A percentile compares a stretch with the other conserved stretches of the same genome.
phyloP scores from a whole-genome alignment of 2,888 invertebrate genomes.

The Scaptomyza caliginosa region DNA sequence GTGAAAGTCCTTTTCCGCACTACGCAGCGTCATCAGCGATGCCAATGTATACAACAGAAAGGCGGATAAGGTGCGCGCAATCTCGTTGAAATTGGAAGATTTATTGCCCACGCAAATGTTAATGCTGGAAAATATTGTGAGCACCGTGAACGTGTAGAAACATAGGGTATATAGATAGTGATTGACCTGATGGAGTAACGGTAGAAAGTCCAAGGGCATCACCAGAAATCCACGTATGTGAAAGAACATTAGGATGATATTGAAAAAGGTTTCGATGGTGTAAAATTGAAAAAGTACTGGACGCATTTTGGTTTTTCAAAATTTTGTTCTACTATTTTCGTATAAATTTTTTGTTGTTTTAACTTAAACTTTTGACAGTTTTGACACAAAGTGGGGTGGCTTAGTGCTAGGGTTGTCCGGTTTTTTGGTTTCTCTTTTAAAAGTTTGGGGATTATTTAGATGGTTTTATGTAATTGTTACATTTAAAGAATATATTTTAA shows the following conservation, averaged over 20 bases:
- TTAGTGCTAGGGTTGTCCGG: background rate
- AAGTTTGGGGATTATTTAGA: no score
- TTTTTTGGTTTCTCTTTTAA: no score
- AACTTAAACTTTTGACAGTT: background rate
- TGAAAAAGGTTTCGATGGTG: constrained; percentile 27
- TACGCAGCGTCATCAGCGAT: constrained; percentile 38
- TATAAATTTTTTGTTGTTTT: background rate
- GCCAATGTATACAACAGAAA: constrained; percentile 17
- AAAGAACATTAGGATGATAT: constrained; percentile 9
- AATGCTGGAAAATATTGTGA: constrained; percentile 45
- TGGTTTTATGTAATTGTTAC: no score
- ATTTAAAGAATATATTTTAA: no score
- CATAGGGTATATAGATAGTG: constrained; percentile 12
- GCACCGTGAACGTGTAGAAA: constrained; percentile 31
- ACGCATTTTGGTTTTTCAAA: constrained; percentile 20
- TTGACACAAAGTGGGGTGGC: background rate
- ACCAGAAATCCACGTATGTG: constrained; percentile 38
- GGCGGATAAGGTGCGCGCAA: constrained; percentile 22
- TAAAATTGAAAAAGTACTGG: constrained; percentile 47
- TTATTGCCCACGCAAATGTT: constrained; percentile 44
- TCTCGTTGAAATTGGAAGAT: constrained; percentile 20
- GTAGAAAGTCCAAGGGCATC: background rate
- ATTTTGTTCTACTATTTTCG: background rate
- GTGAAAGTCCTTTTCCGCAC: constrained; percentile 42
- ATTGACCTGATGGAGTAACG: rapidly evolving